These are phyloP conservation scores for Scaptomyza caliginosa DNA, from an alignment of 2,888 invertebrate species.

Conservation along the genomic window DNA sequence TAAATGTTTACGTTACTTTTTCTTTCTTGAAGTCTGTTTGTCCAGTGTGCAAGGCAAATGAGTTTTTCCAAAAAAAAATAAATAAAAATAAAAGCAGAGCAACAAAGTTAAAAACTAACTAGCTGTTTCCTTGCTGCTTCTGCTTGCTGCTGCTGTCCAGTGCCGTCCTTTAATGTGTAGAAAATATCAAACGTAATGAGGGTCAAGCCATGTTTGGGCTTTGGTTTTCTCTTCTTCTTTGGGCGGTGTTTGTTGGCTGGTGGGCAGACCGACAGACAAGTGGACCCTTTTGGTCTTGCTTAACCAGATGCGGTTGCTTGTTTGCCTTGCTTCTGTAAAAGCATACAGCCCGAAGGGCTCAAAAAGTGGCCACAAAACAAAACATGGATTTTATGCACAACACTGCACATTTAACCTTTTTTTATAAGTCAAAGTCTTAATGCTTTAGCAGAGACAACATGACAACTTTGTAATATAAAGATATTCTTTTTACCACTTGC, in stretches of 20 bases:
- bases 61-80: conserved; percentile 44
- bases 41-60: conserved; percentile 57
- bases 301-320: conserved; percentile 41
- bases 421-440: conserved; percentile 17
- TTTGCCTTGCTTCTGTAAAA: conserved; percentile 16
- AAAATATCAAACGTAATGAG: conserved; percentile 76
- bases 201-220: conserved; percentile 71
- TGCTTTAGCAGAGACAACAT: neutral
- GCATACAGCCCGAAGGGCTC: conserved; percentile 21
- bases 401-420: conserved; percentile 33
- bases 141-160: conserved; percentile 27
- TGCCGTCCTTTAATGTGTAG: conserved; percentile 47
- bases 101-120: conserved; percentile 65
- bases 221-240: conserved; percentile 39
- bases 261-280: neutral
- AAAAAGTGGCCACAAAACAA: conserved; percentile 49
- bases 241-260: conserved; percentile 1
- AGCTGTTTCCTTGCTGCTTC: conserved; percentile 15
- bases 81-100: conserved; percentile 9
- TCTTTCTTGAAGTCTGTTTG: conserved; percentile 46
- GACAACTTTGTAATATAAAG: neutral
- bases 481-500: neutral
- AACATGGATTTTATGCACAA: conserved; percentile 49
- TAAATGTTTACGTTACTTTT: conserved; percentile 63
- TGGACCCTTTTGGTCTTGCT: conserved; percentile 28